phyloP scores from a whole-genome alignment of 2,113 vertebrate species.

The Carettochelys insculpta region DNA sequence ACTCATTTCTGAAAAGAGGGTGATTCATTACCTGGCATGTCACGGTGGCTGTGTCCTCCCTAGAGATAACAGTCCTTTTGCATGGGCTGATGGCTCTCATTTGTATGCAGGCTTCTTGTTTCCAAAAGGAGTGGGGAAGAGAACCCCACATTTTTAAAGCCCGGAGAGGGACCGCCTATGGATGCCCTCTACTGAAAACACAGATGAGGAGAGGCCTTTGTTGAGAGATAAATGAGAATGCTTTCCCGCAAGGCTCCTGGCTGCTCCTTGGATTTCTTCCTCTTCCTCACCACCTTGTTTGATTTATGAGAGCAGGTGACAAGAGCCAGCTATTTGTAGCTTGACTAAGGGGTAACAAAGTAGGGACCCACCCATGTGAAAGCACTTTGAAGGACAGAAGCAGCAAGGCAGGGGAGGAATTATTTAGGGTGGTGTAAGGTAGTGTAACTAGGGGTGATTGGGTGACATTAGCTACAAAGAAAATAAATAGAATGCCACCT shows the following conservation, averaged over 20 bases:
- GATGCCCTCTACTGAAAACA: background rate
- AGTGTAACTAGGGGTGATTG: background rate
- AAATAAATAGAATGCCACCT: background rate
- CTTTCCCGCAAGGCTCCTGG: background rate
- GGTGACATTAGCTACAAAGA: rapidly evolving
- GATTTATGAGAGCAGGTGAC: constrained; percentile 50
- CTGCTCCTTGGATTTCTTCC: constrained; percentile 8
- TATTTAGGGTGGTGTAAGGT: background rate
- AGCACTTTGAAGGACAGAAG: background rate
- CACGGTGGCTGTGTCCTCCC: constrained; percentile 30
- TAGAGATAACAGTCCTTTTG: constrained; percentile 35
- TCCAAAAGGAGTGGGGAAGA: background rate
- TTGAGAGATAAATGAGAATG: background rate
- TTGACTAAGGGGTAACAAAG: background rate
- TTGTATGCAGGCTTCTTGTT: background rate
- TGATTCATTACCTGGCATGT: constrained; percentile 64
- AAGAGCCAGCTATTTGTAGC: background rate
- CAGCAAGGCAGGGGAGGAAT: background rate
- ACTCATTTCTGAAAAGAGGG: constrained; percentile 72
- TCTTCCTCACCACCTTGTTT: background rate
- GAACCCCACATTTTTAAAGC: background rate
- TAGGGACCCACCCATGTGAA: background rate
- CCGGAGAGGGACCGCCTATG: background rate
- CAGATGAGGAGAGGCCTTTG: background rate
- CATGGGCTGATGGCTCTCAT: constrained; percentile 22